Evolutionary conservation across 2,797 vertebrate genomes (phyloP), one percentile per base, ranked within the genome.

Genomic region (Neomorphus geoffroyi): DNA sequence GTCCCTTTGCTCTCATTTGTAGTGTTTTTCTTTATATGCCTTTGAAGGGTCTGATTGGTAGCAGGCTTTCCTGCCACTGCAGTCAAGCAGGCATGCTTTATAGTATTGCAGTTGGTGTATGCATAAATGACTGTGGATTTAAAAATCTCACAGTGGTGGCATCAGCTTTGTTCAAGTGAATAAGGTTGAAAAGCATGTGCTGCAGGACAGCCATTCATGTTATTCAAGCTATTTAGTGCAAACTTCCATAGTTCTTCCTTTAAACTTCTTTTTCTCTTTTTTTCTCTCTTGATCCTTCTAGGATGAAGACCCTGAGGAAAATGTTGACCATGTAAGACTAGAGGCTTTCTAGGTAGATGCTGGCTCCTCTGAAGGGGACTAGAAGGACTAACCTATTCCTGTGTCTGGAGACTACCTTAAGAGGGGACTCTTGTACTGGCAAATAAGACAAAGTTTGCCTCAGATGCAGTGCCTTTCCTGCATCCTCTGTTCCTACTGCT

Each of bases 231-330:
- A 12, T 72, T 88, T 86, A 86, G 16, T 72, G 51, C 53, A 62
- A 72, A 33, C 67, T 94, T 95, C 87, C 61, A 30, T 77, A 70
- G 30, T 57, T 53, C 89, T 95, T 97, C 46, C 11, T 83, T 95
- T 94, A 88, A 91, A 97, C 54, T 45, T 94, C 62, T 94, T 86
- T 93, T 51, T 96, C 37, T 96, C 78, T 97, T 94, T 95, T 95
- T 95, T 95, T 95, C 14, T 39, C 39, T 46, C 18, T 79, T 94
- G 61, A 87, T 74, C 75, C 64, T 93, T 96, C 80, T 92, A 92
- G 95, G 96, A 91, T 94, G 94, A 97, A 93, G 93, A 94, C 79
- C 71, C 71, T 80, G 81, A 88, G 70, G 88, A 94, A 95, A 73
- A 94, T 10, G 9, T 94, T 93, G 82, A 92, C 19, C 60, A 66